Evolutionary conservation across 64 coral and sea anemone genomes (phyloP).

Genomic region (Pachyseris speciosa): DNA sequence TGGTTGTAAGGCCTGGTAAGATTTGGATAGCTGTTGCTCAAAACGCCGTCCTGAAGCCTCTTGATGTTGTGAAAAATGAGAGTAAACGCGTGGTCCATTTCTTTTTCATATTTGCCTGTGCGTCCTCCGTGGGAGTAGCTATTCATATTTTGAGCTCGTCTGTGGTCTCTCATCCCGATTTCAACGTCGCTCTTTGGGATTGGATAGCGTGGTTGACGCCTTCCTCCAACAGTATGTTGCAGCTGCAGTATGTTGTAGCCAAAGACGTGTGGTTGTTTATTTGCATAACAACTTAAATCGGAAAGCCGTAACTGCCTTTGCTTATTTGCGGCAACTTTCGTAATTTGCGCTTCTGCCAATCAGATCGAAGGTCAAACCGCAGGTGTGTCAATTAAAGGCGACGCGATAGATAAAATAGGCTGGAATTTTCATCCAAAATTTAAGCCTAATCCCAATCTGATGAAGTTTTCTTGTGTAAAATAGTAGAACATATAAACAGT

Average conservation of each 20-base stretch:
- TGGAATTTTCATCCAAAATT: neutral
- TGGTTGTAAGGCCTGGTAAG: neutral
- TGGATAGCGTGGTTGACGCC: neutral
- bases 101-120: neutral
- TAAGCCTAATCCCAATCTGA: too few species aligned
- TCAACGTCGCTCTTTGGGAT: neutral
- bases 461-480: too few species aligned
- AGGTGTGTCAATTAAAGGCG: neutral
- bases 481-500: too few species aligned
- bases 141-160: neutral
- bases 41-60: slow-evolving; percentile 20
- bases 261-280: neutral
- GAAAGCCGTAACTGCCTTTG: neutral
- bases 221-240: neutral
- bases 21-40: neutral
- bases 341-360: neutral
- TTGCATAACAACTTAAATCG: neutral
- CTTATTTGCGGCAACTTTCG: neutral
- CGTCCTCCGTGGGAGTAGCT: neutral
- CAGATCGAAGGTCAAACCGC: neutral
- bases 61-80: slow-evolving; percentile 41
- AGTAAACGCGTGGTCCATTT: slow-evolving; percentile 17
- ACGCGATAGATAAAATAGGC: neutral
- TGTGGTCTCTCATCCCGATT: neutral
- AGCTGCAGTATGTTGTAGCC: too few species aligned